Percentiles rank a stretch among this genome's conserved stretches.
phyloP scores from a whole-genome alignment of 2,113 vertebrate genomes.

The Antennarius striatus region DNA sequence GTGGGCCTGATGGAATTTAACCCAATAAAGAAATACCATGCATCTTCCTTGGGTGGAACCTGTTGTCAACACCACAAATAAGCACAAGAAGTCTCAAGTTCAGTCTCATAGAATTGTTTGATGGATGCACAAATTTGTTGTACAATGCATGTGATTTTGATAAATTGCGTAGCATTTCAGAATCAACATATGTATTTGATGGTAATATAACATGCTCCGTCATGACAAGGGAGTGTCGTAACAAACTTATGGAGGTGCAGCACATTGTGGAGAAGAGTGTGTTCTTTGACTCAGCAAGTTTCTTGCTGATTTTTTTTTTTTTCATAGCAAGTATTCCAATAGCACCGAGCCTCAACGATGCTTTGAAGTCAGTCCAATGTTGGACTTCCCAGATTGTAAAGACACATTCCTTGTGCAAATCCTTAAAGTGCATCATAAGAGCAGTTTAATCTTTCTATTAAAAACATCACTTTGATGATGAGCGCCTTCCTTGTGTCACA shows the following conservation, averaged over 20 bases:
- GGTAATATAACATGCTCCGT: slow-evolving; percentile 18
- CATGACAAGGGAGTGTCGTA: not conserved
- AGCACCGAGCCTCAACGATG: not conserved
- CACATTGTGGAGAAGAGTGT: not conserved
- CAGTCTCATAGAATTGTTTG: slow-evolving; percentile 1
- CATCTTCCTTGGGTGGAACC: slow-evolving; percentile 50
- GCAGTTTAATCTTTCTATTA: not conserved
- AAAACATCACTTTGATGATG: not conserved
- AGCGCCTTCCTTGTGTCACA: not conserved
- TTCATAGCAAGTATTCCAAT: not conserved
- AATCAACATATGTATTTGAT: slow-evolving; percentile 40
- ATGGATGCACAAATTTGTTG: slow-evolving; percentile 7
- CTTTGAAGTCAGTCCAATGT: not conserved
- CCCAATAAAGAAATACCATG: slow-evolving; percentile 56
- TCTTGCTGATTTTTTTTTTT: not conserved
- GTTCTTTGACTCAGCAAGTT: not conserved
- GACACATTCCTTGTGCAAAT: not conserved
- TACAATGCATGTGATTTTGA: slow-evolving; percentile 19
- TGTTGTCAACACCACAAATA: slow-evolving; percentile 46
- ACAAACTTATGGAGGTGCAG: not conserved
- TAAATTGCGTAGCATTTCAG: not conserved
- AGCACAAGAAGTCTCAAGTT: slow-evolving; percentile 13
- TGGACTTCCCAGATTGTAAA: not conserved
- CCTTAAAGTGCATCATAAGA: not conserved
- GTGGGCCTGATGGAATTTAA: slow-evolving; percentile 45